phyloP scores from a whole-genome alignment of 2,797 vertebrate species.

The Nasua narica region DNA sequence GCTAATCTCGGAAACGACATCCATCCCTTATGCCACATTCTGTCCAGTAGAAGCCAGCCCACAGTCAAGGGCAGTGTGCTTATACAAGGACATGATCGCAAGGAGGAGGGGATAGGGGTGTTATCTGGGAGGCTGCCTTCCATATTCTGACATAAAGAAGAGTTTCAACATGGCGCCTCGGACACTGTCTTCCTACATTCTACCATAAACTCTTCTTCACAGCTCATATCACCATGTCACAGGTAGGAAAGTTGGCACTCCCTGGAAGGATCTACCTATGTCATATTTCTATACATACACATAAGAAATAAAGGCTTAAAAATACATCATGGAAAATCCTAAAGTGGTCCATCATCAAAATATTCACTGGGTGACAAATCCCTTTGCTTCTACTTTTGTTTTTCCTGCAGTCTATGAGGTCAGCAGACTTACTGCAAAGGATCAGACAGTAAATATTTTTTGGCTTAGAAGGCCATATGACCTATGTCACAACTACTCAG shows the following conservation, averaged over 20 bases:
- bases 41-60: background rate
- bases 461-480: background rate
- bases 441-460: background rate
- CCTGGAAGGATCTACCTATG: background rate
- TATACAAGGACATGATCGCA: rapidly evolving
- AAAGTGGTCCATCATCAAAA: background rate
- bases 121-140: background rate
- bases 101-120: rapidly evolving
- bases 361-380: background rate
- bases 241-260: background rate
- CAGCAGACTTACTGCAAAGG: background rate
- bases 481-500: background rate
- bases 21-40: background rate
- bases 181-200: background rate
- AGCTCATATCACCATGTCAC: background rate
- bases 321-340: background rate
- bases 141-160: background rate
- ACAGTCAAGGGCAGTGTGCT: background rate
- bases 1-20: background rate
- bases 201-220: too few relatives aligned
- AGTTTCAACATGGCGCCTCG: background rate
- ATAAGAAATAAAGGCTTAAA: background rate
- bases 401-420: background rate
- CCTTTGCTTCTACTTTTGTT: background rate
- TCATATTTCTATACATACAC: background rate